Base-by-base conservation (phyloP, 2,113 vertebrate genomes). In the Corythaeola cristata region DNA sequence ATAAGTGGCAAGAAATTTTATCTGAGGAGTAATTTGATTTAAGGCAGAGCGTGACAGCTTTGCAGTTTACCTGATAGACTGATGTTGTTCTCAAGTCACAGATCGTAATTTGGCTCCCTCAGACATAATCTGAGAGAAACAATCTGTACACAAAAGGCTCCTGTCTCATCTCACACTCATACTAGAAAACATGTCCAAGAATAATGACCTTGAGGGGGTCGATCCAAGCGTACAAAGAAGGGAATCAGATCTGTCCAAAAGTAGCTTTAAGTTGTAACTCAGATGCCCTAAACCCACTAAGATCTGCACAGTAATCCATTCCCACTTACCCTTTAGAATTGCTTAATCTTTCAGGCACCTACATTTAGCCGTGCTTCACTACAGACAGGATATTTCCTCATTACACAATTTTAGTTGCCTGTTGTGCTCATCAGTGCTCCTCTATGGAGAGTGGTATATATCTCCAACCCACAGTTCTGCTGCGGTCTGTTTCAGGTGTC, bases 1-100 rank as follows among this genome's bases (percentile, higher is more conserved):
- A 22, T 83, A 92, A 93, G 56, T 69, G 64, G 89, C 77, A 88
- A 96, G 69, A 77, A 94, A 81, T 33, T 59, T 63, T 45, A 82
- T 76, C 87, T 41, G 58, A 95, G 63, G 33, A 72, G 37, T 68
- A 55, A 88, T 89, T 93, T 76, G 37, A 58, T 80, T 88, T 90
- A 66, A 78, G 85, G 84, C 66, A 90, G 47, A 75, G 56, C n/a
- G 5, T 28, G 81, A 52, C 6, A 16, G 60, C 68, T 95, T 94
- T 94, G 68, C 77, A 85, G 55, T 33, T 76, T 96, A 90, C 83
- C 78, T 52, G 49, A 53, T 30, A 81, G 81, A 91, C 41, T 56
- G 60, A 69, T 74, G 64, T 68, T 47, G 41, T 44, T 89, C 59
- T 88, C 53, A 50, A 90, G 68, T 47, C 67, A 82, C 73, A 88